Evolutionary conservation across 2,113 vertebrate species (phyloP).

Genomic region (Rhinopomastus cyanomelas): DNA sequence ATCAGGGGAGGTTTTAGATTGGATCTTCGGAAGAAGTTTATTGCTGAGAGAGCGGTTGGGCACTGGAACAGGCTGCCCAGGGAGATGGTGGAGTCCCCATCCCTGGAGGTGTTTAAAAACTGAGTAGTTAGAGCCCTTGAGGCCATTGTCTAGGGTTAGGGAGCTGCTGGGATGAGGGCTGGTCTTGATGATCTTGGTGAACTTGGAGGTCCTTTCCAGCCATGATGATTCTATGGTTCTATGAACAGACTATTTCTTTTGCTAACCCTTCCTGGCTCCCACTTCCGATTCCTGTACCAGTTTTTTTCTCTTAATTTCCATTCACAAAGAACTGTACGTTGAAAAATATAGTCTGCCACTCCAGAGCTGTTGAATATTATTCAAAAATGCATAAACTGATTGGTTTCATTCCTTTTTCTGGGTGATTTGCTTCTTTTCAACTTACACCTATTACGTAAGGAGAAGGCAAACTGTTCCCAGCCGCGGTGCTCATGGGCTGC

Average conservation of each 20-base stretch:
- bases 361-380: background rate
- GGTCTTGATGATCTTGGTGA: no score
- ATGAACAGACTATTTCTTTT: background rate
- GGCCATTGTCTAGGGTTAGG: no score
- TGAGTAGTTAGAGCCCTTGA: no score
- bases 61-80: no score
- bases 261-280: background rate
- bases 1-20: no score
- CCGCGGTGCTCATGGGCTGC: fast-evolving
- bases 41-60: no score
- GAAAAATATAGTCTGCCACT: background rate
- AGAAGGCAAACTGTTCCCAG: background rate
- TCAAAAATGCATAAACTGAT: background rate
- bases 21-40: no score
- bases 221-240: no score
- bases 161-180: no score
- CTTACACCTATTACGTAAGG: background rate
- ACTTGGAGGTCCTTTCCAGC: no score
- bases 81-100: no score
- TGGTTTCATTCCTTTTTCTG: background rate
- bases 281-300: background rate
- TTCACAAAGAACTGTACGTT: background rate
- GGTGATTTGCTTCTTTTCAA: background rate
- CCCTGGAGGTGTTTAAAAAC: no score
- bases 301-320: background rate